Conservation (phyloP, 2,113 vertebrate species). For the Lynx canadensis region DNA sequence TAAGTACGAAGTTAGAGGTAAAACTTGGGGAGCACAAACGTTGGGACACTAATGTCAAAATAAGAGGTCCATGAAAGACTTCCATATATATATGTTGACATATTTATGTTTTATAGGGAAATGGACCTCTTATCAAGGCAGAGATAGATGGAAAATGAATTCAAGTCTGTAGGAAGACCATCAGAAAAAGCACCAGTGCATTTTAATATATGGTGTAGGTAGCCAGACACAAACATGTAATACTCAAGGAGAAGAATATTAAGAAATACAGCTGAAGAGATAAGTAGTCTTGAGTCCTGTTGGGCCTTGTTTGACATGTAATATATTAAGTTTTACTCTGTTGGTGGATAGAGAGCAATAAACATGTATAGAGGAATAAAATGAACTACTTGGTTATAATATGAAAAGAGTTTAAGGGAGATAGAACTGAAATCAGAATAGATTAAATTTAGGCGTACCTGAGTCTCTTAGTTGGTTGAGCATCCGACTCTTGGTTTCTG, state of each 20-base stretch:
- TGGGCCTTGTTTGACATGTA: background rate
- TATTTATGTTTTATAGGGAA: background rate
- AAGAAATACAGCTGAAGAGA: background rate
- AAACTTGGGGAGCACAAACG: background rate
- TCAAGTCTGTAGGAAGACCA: background rate
- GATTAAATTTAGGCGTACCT: background rate
- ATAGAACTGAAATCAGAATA: background rate
- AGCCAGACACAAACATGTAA: background rate
- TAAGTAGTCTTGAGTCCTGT: background rate
- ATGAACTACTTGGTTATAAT: background rate
- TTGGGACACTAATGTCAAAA: background rate
- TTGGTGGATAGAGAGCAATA: background rate
- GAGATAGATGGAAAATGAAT: background rate
- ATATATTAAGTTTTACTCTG: background rate
- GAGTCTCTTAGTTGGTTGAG: too few relatives aligned
- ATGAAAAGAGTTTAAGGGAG: background rate
- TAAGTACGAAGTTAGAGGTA: background rate
- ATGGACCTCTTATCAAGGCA: background rate
- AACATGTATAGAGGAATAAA: background rate
- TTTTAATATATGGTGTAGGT: background rate
- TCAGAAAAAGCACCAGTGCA: background rate
- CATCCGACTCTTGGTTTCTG: too few relatives aligned
- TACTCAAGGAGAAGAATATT: background rate
- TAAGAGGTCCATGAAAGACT: background rate
- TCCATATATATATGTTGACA: background rate